phyloP scores from a whole-genome alignment of 2,113 vertebrate genomes.

The Acinonyx jubatus region DNA sequence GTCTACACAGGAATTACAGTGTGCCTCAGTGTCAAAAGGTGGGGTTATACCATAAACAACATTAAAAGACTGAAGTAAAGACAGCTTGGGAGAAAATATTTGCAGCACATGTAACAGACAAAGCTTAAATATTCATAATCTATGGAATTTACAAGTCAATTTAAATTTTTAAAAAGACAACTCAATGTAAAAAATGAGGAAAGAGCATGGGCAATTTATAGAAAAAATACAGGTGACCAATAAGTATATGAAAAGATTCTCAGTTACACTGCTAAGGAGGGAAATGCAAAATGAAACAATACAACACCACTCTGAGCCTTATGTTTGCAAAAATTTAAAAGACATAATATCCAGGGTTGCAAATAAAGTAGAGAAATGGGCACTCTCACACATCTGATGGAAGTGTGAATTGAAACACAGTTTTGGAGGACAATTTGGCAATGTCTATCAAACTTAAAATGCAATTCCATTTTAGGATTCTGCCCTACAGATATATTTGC shows the following conservation, averaged over 20 bases:
- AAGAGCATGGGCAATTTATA: neutral
- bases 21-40: neutral
- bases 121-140: neutral
- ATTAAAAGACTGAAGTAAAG: neutral
- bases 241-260: conserved; percentile 10
- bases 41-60: neutral
- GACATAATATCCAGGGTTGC: conserved; percentile 48
- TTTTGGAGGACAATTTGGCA: conserved; percentile 73
- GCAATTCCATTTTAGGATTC: conserved; percentile 71
- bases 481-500: conserved; percentile 61
- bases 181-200: neutral
- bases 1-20: neutral
- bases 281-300: conserved; percentile 53
- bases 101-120: neutral
- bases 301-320: neutral
- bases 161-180: neutral
- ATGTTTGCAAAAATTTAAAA: conserved; percentile 55
- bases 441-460: conserved; percentile 75
- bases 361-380: conserved; percentile 65
- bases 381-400: conserved; percentile 62
- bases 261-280: neutral
- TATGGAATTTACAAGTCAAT: conserved; percentile 39
- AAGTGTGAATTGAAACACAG: conserved; percentile 62
- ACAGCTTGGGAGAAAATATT: conserved; percentile 16
- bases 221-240: neutral